Evolutionary conservation across 2,888 invertebrate genomes (phyloP).

Genomic region (Bellardia bayeri): DNA sequence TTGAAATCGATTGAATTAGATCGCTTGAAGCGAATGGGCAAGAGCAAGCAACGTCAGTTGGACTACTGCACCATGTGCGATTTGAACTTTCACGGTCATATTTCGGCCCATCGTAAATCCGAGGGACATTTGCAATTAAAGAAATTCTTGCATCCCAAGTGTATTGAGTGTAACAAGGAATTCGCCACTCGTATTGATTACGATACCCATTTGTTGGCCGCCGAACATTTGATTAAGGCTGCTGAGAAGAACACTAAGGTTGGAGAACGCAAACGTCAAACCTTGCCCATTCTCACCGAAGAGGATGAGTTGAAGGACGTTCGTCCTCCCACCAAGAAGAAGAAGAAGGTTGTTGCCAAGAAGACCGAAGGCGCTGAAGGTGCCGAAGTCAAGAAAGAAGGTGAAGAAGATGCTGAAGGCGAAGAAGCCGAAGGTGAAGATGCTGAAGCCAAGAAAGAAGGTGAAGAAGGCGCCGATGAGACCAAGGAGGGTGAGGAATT

Average conservation of each 20-base stretch:
- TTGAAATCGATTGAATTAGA: conserved; percentile 87
- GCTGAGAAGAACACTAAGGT: conserved; percentile 85
- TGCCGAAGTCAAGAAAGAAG: conserved; percentile 81
- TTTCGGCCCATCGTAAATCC: conserved; percentile 92
- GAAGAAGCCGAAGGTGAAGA: conserved; percentile 83
- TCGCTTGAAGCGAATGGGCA: conserved; percentile 90
- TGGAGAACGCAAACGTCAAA: conserved; percentile 83
- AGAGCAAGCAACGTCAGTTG: conserved; percentile 87
- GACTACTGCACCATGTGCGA: conserved; percentile 96
- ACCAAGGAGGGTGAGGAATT: conserved; percentile 82
- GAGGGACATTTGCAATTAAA: conserved; percentile 93
- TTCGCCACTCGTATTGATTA: conserved; percentile 94
- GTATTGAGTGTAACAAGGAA: conserved; percentile 91
- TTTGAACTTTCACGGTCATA: conserved; percentile 91
- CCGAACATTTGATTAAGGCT: conserved; percentile 89
- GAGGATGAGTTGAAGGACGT: conserved; percentile 85
- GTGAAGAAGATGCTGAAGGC: conserved; percentile 79
- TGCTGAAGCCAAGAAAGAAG: conserved; percentile 81
- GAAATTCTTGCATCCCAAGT: conserved; percentile 93
- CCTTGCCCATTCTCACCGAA: conserved; percentile 85
- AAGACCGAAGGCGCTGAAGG: conserved; percentile 79
- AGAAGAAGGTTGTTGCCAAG: conserved; percentile 81
- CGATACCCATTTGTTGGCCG: conserved; percentile 91
- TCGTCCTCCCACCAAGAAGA: conserved; percentile 84
- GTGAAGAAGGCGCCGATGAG: conserved; percentile 82